Evolutionary conservation across 2,888 invertebrate genomes (phyloP).

Genomic region (Silvanus unidentatus): DNA sequence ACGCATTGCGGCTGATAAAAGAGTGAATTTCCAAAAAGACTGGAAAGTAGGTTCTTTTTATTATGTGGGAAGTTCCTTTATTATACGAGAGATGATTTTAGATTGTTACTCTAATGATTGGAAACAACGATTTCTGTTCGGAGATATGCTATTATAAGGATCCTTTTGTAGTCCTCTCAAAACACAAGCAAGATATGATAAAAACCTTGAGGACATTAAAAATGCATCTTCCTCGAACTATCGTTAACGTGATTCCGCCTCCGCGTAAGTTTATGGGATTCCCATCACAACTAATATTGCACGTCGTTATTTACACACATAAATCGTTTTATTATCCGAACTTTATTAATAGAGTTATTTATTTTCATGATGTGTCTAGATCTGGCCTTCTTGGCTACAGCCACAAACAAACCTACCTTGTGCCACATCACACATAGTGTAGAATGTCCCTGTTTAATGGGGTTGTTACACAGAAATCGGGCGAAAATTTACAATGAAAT

Average conservation of each 20-base stretch:
- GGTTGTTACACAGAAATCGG: constrained; percentile 33
- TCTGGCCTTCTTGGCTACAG: constrained; percentile 29
- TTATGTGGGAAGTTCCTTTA: too few relatives aligned
- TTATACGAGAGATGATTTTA: constrained; percentile 23
- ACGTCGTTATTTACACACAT: too few relatives aligned
- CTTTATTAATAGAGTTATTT: too few relatives aligned
- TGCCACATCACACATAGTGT: constrained; percentile 16
- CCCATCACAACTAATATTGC: too few relatives aligned
- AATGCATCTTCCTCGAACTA: constrained; percentile 55
- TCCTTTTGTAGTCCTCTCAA: constrained; percentile 42
- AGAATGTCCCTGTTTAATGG: constrained; percentile 50
- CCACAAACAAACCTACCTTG: constrained; percentile 9
- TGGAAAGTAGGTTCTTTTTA: constrained; percentile 55
- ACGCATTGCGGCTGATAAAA: constrained; percentile 49
- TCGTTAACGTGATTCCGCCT: constrained; percentile 52
- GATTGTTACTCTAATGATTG: constrained; percentile 55
- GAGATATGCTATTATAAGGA: constrained; percentile 50
- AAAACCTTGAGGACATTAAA: constrained; percentile 49
- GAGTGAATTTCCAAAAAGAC: constrained; percentile 51
- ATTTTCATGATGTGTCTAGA: constrained; percentile 9
- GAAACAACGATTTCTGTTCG: constrained; percentile 57
- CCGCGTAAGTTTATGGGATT: too few relatives aligned
- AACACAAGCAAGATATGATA: constrained; percentile 49
- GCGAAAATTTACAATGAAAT: constrained; percentile 44
- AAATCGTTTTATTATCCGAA: too few relatives aligned